Evolutionary conservation across 1,140 invertebrate genomes (phyloP).

Genomic region (Orchesella cincta): DNA sequence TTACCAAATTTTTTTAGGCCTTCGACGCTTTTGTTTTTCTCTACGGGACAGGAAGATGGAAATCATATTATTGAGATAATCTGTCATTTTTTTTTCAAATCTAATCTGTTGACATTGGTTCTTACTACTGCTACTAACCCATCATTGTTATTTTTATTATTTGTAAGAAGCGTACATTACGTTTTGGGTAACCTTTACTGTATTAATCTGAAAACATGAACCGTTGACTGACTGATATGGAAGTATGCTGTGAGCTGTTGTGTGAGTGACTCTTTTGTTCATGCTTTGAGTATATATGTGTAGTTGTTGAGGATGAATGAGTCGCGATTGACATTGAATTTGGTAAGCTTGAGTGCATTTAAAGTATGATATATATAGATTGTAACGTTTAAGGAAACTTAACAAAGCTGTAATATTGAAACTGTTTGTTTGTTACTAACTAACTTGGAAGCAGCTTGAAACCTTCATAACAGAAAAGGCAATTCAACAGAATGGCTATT

Average conservation of each 20-base stretch:
- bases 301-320: not conserved
- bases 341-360: not conserved
- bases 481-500: not conserved
- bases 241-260: slow-evolving; percentile 13
- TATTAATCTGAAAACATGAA: not conserved
- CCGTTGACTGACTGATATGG: slow-evolving; percentile 15
- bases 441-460: not conserved
- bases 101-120: too few relatives aligned
- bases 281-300: not conserved
- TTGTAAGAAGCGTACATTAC: not conserved
- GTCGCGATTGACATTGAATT: not conserved
- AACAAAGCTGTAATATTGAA: slow-evolving; percentile 2
- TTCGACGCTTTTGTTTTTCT: not conserved
- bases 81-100: too few relatives aligned
- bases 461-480: not conserved
- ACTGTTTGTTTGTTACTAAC: not conserved
- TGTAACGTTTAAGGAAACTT: not conserved
- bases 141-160: not conserved
- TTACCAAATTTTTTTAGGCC: too few relatives aligned
- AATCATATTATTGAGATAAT: not conserved
- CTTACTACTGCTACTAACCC: not conserved
- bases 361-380: not conserved
- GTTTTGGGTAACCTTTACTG: not conserved
- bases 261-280: not conserved
- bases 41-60: not conserved